phyloP scores from a whole-genome alignment of 1,140 invertebrate genomes.

The Pseudomyrmex gracilis region DNA sequence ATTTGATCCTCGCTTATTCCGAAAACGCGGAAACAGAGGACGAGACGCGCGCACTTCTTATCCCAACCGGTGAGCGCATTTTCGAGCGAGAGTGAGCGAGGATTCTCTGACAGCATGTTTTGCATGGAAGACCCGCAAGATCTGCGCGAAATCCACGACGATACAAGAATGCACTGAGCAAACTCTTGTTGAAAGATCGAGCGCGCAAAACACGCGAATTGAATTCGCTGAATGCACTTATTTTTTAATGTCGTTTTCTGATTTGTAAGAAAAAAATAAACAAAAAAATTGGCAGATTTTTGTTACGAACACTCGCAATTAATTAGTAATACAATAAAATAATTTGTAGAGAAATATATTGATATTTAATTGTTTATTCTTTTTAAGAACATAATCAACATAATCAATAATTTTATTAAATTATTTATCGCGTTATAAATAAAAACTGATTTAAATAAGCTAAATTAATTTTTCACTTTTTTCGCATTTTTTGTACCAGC shows the following conservation, averaged over 20 bases:
- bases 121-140: slow-evolving; percentile 4
- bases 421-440: not conserved
- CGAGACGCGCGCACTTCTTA: slow-evolving; percentile 4
- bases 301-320: not conserved
- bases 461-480: not conserved
- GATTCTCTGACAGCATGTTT: slow-evolving; percentile 40
- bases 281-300: not conserved
- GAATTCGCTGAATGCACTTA: not conserved
- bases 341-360: not conserved
- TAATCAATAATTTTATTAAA: not conserved
- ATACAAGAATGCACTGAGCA: not conserved
- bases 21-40: slow-evolving; percentile 14
- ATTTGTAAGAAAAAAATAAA: not conserved
- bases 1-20: slow-evolving; percentile 33
- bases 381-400: no score
- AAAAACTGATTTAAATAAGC: no score
- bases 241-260: not conserved
- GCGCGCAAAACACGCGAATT: not conserved
- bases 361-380: not conserved
- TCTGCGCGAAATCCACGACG: slow-evolving; percentile 15
- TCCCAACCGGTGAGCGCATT: slow-evolving; percentile 3
- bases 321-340: not conserved
- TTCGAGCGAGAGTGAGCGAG: not conserved
- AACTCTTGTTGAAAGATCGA: not conserved
- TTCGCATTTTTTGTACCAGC: not conserved